Percentiles rank a stretch among this genome's conserved stretches.
Conservation (phyloP, 2,888 invertebrate species). For the Trachelus troglodyta region DNA sequence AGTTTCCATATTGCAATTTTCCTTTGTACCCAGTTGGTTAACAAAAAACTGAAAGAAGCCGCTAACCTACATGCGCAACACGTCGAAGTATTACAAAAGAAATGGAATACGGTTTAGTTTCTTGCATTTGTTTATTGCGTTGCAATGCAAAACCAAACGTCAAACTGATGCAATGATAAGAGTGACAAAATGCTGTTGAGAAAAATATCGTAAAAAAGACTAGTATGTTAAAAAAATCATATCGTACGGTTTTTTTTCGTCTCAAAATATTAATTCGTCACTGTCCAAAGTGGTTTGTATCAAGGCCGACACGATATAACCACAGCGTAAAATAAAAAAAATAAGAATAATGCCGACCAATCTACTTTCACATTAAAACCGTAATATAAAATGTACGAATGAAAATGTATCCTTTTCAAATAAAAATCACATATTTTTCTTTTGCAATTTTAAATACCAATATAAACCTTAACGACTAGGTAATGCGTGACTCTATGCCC, state of each 20-base stretch:
- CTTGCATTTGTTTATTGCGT: not conserved
- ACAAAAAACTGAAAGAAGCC: not conserved
- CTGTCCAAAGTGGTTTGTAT: not conserved
- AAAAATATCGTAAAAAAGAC: not conserved
- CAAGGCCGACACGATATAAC: not conserved
- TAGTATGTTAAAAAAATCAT: no score
- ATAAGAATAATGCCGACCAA: not conserved
- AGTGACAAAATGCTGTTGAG: not conserved
- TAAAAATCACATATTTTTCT: not conserved
- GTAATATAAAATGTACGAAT: not conserved
- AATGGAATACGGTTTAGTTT: not conserved
- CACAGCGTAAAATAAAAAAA: not conserved
- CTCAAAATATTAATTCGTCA: not conserved
- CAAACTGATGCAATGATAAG: not conserved
- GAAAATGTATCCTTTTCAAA: not conserved
- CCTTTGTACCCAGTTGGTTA: not conserved
- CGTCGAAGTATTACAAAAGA: not conserved
- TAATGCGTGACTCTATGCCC: slow-evolving; percentile 29
- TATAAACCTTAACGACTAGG: not conserved
- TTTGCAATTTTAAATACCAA: not conserved
- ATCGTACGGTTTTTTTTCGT: not conserved
- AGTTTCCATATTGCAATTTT: not conserved
- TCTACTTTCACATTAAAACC: not conserved
- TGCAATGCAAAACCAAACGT: not conserved
- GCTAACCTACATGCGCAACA: not conserved